These are phyloP conservation scores for Myotis vivesi DNA, from an alignment of 2,797 vertebrate genomes.

Conservation along the genomic window DNA sequence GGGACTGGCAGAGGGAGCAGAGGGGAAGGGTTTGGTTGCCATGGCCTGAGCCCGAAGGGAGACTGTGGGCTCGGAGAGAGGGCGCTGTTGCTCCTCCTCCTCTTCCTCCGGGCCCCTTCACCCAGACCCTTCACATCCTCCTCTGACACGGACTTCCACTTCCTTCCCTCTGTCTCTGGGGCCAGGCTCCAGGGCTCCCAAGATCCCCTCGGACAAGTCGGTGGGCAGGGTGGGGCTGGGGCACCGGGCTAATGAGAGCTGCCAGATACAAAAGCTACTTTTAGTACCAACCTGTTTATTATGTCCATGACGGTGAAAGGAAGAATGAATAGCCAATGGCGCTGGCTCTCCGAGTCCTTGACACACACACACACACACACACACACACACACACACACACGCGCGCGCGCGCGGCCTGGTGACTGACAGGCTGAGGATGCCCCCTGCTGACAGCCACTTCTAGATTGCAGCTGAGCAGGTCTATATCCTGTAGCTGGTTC, in stretches of 20 bases:
- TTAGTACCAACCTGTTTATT: not conserved
- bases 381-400: not conserved
- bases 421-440: not conserved
- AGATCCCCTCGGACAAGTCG: not conserved
- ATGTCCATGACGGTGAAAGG: not conserved
- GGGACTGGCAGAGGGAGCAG: not conserved
- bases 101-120: not conserved
- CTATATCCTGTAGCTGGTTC: not conserved
- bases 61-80: no score
- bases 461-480: not conserved
- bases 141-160: not conserved
- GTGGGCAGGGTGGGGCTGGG: not conserved
- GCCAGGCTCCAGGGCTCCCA: not conserved
- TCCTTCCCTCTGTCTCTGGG: not conserved
- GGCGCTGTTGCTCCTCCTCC: rapidly evolving
- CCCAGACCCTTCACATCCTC: not conserved
- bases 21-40: not conserved
- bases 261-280: not conserved
- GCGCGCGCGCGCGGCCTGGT: not conserved
- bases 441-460: not conserved
- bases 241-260: no score
- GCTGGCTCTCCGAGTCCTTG: not conserved
- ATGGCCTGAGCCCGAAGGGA: not conserved
- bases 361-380: not conserved
- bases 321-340: not conserved